These are phyloP conservation scores for Ditylenchus weischeri DNA, from an alignment of 2,888 invertebrate species.

Conservation along the genomic window DNA sequence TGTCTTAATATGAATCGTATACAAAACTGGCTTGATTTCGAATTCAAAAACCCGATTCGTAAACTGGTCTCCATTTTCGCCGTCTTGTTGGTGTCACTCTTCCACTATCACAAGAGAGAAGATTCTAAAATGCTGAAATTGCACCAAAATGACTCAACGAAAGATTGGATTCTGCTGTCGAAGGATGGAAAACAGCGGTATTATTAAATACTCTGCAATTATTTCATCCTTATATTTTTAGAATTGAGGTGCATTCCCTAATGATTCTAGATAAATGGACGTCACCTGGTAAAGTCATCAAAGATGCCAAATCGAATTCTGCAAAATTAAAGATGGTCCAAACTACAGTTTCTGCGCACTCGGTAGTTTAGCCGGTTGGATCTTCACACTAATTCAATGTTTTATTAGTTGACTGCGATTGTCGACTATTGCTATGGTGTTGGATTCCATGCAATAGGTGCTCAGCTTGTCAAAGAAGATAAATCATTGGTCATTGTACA, in stretches of 20 bases:
- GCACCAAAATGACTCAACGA: too few species aligned
- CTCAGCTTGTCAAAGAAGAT: neutral
- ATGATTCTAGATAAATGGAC: neutral
- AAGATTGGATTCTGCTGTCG: too few species aligned
- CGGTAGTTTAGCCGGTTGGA: neutral
- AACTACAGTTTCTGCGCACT: neutral
- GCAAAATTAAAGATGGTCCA: neutral
- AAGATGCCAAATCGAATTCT: neutral
- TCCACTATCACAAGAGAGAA: too few species aligned
- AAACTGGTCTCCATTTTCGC: too few species aligned
- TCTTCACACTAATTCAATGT: neutral
- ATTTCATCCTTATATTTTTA: neutral
- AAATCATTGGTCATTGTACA: neutral
- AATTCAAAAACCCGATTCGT: too few species aligned
- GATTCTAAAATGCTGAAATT: too few species aligned
- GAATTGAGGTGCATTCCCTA: slow-evolving; percentile 4
- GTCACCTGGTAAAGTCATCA: neutral
- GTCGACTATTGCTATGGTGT: slow-evolving; percentile 7
- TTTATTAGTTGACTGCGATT: neutral
- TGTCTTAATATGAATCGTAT: too few species aligned
- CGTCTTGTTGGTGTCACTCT: too few species aligned
- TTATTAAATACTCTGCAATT: too few species aligned
- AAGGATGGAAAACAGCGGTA: too few species aligned
- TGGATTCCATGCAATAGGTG: neutral
- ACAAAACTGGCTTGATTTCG: too few species aligned